Base-by-base conservation (phyloP, 2,113 vertebrate genomes). In the Neolamprologus toae region DNA sequence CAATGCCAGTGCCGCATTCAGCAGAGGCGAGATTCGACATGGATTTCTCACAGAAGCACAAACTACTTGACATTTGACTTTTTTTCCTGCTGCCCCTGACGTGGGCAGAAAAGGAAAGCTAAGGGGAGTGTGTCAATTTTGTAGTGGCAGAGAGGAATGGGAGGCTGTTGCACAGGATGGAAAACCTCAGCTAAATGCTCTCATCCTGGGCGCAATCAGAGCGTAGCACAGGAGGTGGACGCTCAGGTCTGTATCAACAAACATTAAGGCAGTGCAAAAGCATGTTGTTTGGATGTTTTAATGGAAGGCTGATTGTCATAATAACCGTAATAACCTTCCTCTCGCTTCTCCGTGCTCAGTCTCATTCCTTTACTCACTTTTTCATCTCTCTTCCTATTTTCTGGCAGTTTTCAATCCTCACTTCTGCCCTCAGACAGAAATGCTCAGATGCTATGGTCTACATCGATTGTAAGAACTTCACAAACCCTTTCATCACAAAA, bases 11-110 rank as follows among this genome's bases (percentile, higher is more conserved):
- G 80, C 86, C 13, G 71, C 82, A 9, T 90, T 90, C 81, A 81
- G 88, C 66, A 33, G 57, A 86, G 88, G 90, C 79, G 12, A 88
- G 84, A 83, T 86, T 88, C 49, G 12, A 79, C 88, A 80, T 54
- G 81, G 88, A 84, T 92, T 90, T 90, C 88, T 92, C 86, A 87
- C 40, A 61, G 51, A 88, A 80, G 86, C 88, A 87, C 84, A 88
- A 90, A 92, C 84, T 85, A 82, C 84, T 92, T 90, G 90, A 92
- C 90, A 91, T 92, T 92, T 91, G 80, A 82, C 83, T 88, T 81
- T 89, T 73, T 40, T 78, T 55, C 21, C 71, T 8, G 21, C 40
- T 61, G 31, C 68, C 51, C 26, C 59, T 16, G 21, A 80, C 49
- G 33, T 28, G 45, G 82, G 37, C 59, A 76, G 35, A 47, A 81